These are phyloP conservation scores for Prionailurus viverrinus DNA, from an alignment of 2,113 vertebrate genomes.

Conservation along the genomic window DNA sequence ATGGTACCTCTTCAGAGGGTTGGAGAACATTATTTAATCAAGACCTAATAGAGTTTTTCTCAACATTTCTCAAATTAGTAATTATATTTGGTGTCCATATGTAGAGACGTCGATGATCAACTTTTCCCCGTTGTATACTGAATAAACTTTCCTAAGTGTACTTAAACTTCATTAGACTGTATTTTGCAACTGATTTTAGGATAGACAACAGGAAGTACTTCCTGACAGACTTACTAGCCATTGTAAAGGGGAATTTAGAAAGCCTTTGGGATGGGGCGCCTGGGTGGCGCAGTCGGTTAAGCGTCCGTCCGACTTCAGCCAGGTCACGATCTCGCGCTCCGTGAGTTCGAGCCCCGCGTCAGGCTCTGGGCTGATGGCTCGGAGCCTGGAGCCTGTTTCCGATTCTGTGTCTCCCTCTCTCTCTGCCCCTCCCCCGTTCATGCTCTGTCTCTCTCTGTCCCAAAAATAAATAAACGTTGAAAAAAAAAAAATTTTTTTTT, in stretches of 20 bases:
- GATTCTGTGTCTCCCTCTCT: too few species aligned
- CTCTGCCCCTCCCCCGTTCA: too few species aligned
- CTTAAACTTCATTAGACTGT: constrained; percentile 10
- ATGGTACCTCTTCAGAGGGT: neutral
- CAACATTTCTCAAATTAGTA: constrained; percentile 28
- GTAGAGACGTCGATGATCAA: neutral
- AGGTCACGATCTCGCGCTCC: too few species aligned
- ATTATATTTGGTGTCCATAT: neutral
- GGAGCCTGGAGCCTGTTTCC: too few species aligned
- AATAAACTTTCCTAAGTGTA: neutral
- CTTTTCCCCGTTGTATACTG: neutral
- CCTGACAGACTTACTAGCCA: neutral
- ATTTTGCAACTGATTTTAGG: neutral
- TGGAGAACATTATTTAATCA: constrained; percentile 42
- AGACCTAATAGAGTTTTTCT: neutral
- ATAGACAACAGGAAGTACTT: neutral
- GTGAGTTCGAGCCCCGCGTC: too few species aligned
- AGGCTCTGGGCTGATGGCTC: too few species aligned
- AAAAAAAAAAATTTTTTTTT: too few species aligned
- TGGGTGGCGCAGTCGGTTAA: too few species aligned
- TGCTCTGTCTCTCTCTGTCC: too few species aligned
- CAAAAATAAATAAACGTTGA: too few species aligned
- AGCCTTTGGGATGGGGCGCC: constrained; percentile 2
- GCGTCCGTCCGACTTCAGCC: too few species aligned
- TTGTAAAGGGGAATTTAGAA: neutral